Conservation (phyloP, 64 coral and sea anemone species). For the Porites australiensis region DNA sequence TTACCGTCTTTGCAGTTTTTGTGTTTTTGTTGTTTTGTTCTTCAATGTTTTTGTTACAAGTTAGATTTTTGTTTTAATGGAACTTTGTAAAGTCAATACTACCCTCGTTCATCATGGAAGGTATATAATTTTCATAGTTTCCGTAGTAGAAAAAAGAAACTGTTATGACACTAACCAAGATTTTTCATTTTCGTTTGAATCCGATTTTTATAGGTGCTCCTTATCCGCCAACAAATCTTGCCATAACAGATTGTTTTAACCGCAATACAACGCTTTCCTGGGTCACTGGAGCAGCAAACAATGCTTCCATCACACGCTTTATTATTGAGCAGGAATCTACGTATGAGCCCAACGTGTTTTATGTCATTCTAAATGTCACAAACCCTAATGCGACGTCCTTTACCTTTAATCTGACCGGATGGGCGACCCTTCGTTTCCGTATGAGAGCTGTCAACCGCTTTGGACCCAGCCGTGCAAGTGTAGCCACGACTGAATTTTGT, state of each 20-base stretch:
- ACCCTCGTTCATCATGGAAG: no score
- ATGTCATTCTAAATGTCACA: constrained; percentile 43
- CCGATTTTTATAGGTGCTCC: constrained; percentile 62
- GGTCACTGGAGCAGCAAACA: constrained; percentile 25
- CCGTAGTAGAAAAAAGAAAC: no score
- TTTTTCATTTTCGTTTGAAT: no score
- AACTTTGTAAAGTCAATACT: no score
- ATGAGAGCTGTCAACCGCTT: constrained; percentile 72
- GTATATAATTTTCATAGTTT: no score
- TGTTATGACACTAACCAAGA: no score
- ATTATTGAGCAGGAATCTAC: constrained; percentile 75
- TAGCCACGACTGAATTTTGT: constrained; percentile 44
- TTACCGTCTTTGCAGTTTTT: no score
- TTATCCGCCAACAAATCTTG: constrained; percentile 65
- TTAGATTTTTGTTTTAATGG: no score
- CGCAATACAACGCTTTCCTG: constrained; percentile 58
- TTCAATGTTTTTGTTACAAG: no score
- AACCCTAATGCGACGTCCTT: constrained; percentile 46
- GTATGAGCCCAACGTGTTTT: constrained; percentile 44
- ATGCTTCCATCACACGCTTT: constrained; percentile 68
- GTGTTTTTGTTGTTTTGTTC: no score
- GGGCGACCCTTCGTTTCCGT: constrained; percentile 70
- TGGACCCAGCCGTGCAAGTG: constrained; percentile 71
- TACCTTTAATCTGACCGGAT: constrained; percentile 44
- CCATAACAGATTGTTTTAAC: constrained; percentile 21